phyloP scores from a whole-genome alignment of 2,113 vertebrate species.

The Gadus macrocephalus region DNA sequence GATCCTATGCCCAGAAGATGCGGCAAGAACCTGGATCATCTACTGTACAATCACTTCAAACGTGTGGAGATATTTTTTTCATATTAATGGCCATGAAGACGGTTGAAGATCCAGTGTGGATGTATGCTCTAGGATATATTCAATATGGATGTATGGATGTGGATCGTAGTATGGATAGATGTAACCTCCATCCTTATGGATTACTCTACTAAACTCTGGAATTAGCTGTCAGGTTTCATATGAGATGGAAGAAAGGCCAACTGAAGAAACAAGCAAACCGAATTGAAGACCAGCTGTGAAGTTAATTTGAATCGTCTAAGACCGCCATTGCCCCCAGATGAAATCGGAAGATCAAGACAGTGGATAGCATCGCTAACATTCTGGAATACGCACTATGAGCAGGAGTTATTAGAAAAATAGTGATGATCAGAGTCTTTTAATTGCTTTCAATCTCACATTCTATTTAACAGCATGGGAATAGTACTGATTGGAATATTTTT shows the following conservation, averaged over 20 bases:
- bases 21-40: slow-evolving; percentile 36
- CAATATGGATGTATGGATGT: slow-evolving; percentile 62
- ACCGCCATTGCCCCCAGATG: slow-evolving; percentile 12
- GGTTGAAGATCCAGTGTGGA: slow-evolving; percentile 46
- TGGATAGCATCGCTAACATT: slow-evolving; percentile 32
- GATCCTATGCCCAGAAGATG: slow-evolving; percentile 46
- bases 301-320: slow-evolving; percentile 21
- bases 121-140: slow-evolving; percentile 56
- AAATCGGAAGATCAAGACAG: slow-evolving; percentile 1
- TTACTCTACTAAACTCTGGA: slow-evolving; percentile 61
- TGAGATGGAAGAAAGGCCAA: slow-evolving; percentile 33
- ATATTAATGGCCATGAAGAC: slow-evolving; percentile 55
- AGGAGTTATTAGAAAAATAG: slow-evolving; percentile 44
- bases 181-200: slow-evolving; percentile 58
- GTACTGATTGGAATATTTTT: slow-evolving; percentile 49
- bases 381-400: slow-evolving; percentile 44
- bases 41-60: slow-evolving; percentile 16
- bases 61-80: slow-evolving; percentile 52
- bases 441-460: slow-evolving; percentile 12
- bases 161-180: slow-evolving; percentile 48
- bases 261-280: slow-evolving; percentile 8
- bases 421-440: slow-evolving; percentile 19
- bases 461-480: slow-evolving; percentile 24
- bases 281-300: slow-evolving; percentile 22
- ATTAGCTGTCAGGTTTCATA: slow-evolving; percentile 51